phyloP scores from a whole-genome alignment of 2,888 invertebrate genomes.

The Incurvaria masculella region DNA sequence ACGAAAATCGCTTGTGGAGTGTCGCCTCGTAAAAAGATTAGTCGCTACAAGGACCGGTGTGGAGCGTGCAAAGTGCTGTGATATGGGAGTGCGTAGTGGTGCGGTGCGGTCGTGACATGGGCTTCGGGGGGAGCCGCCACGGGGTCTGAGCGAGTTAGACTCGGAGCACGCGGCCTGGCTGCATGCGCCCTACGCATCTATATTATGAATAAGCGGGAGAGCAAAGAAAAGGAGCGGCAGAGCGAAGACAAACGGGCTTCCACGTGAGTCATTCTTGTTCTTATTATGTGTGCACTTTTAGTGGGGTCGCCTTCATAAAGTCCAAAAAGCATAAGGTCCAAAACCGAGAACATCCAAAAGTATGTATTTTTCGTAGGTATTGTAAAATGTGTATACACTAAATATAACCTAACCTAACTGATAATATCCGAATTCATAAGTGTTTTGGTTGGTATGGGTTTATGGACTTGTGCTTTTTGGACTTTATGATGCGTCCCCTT shows the following conservation, averaged over 20 bases:
- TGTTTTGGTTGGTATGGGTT: not conserved
- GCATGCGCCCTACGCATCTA: slow-evolving; percentile 44
- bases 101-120: slow-evolving; percentile 48
- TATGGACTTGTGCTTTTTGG: too few species aligned
- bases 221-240: slow-evolving; percentile 53
- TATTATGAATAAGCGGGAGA: slow-evolving; percentile 56
- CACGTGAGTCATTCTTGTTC: slow-evolving; percentile 33
- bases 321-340: too few species aligned
- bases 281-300: not conserved
- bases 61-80: slow-evolving; percentile 27
- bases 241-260: slow-evolving; percentile 53
- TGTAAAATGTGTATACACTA: not conserved
- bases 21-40: slow-evolving; percentile 32
- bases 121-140: slow-evolving; percentile 39
- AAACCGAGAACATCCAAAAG: too few species aligned
- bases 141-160: slow-evolving; percentile 46
- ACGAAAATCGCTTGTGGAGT: slow-evolving; percentile 42
- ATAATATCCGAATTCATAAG: too few species aligned
- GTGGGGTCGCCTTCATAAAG: too few species aligned
- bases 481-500: too few species aligned
- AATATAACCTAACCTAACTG: too few species aligned
- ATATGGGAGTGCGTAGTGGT: slow-evolving; percentile 22
- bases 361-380: too few species aligned
- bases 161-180: slow-evolving; percentile 38
- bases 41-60: slow-evolving; percentile 26